Base-by-base conservation (phyloP, 2,888 invertebrate genomes). In the Eilema caniola region DNA sequence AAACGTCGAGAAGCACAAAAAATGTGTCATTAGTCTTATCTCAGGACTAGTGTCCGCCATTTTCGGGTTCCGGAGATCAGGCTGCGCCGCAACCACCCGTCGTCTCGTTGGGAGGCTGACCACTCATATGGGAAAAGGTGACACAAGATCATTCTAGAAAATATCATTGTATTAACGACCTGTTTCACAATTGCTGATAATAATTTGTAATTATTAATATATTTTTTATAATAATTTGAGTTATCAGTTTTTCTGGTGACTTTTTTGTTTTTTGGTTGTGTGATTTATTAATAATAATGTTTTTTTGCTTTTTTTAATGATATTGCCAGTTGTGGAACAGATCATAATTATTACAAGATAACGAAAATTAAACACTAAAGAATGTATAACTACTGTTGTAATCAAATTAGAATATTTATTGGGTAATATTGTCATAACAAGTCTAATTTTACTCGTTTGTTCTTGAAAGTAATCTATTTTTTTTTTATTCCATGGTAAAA, bases 21-120 rank as follows among this genome's bases (percentile, higher is more conserved):
- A 65, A 63, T 72, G 72, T 69, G 62, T 57, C 41, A 63, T 72
- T 69, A 72, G 72, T 72, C 37, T 69, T 66, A 69, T 53, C 68
- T 60, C 69, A 72, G 72, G 72, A 72, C 72, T 69, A 66, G 62
- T 69, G 69, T 66, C 66, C 67, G 41, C 62, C 62, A 72, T 69
- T 62, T 60, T 37, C 72, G 72, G 66, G 61, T 62, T 23, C 66
- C 62, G 65, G 72, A 62, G 66, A 56, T 62, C 62, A 56, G 25
- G 62, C 63, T 66, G 66, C 57, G 64, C 60, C 62, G 71, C 67
- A 67, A 59, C 67, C 66, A 28, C 25, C 61, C 28, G 67, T 24
- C 72, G 59, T 31, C 72, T 56, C 62, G 47, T 59, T 66, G 65
- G 71, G 68, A 64, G 25, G 57, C 62, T 24, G 65, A 25, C 25